Evolutionary conservation across 2,113 vertebrate genomes (phyloP), one percentile per base, ranked within the genome.

Genomic region (Elaphurus davidianus): DNA sequence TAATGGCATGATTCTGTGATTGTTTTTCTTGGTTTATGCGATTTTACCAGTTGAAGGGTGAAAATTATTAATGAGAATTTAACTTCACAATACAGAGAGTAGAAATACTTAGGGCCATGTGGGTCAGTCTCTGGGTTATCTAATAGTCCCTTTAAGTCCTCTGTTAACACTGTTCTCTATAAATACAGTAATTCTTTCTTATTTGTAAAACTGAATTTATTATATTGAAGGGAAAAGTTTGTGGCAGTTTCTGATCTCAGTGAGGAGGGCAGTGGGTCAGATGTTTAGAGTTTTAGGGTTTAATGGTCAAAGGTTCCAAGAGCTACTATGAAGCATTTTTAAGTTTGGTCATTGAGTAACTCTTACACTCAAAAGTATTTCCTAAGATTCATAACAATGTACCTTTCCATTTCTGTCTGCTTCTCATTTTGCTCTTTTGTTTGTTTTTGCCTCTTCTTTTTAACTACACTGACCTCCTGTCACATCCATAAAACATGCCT

Each of bases 401-500:
- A 21, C 85, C 54, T 92, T 92, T 94, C 83, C n/a, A 9, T 83
- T 95, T 94, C 67, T 94, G 90, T 92, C 87, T 59, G 30, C 2
- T 87, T 92, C 60, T 94, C 55, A 27, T 50, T 78, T 76, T 81
- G 12, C 3, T 76, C 43, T 28, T 57, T 28, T 57, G 11, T 30
- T 57, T 21, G 19, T 47, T 54, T 90, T 71, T 59, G 36, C 17
- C 50, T n/a, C 45, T 60, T 84, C 25, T 57, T 54, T 91, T 59
- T 89, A 67, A 17, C 7, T 79, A 50, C 6, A 5, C 28, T 12
- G 14, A 21, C 2, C n/a, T 90, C 52, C 28, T 67, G 15, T 67
- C 50, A 23, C 13, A 27, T 43, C 13, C 21, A 11, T 28, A 83
- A 93, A 60, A 47, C 40, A 14, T 11, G n/a, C 36, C 13, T 36